These are phyloP conservation scores for Pogonophryne albipinna DNA, from an alignment of 2,797 vertebrate genomes.

Conservation along the genomic window DNA sequence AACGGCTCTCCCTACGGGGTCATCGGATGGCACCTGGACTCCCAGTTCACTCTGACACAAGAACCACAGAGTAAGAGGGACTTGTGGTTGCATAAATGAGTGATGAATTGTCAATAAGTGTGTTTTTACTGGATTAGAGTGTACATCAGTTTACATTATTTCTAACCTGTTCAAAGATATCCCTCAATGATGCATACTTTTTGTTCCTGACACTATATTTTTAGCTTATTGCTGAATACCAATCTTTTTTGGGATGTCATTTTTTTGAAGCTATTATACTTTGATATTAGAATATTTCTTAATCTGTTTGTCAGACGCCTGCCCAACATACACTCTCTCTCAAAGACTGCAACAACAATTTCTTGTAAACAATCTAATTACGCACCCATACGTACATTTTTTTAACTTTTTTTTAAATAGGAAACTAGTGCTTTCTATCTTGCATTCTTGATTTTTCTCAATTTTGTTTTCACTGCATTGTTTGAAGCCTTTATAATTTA, in stretches of 20 bases:
- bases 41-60: slow-evolving; percentile 83
- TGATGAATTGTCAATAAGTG: slow-evolving; percentile 6
- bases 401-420: no score
- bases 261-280: slow-evolving; percentile 45
- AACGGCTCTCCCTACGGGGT: slow-evolving; percentile 93
- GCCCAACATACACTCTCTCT: not conserved
- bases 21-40: slow-evolving; percentile 93
- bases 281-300: slow-evolving; percentile 47
- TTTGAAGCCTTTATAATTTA: no score
- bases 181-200: not conserved
- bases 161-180: slow-evolving; percentile 7
- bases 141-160: no score
- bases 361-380: no score
- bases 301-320: slow-evolving; percentile 33
- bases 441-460: no score
- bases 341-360: no score
- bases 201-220: slow-evolving; percentile 7
- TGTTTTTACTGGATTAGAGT: slow-evolving; percentile 34
- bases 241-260: no score
- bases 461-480: no score
- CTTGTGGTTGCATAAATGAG: slow-evolving; percentile 15
- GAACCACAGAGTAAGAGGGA: slow-evolving; percentile 91
- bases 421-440: no score
- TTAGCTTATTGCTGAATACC: slow-evolving; percentile 16
- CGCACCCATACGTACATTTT: no score